Conservation (phyloP, 2,113 vertebrate genomes). For the Zosterops hypoxanthus region DNA sequence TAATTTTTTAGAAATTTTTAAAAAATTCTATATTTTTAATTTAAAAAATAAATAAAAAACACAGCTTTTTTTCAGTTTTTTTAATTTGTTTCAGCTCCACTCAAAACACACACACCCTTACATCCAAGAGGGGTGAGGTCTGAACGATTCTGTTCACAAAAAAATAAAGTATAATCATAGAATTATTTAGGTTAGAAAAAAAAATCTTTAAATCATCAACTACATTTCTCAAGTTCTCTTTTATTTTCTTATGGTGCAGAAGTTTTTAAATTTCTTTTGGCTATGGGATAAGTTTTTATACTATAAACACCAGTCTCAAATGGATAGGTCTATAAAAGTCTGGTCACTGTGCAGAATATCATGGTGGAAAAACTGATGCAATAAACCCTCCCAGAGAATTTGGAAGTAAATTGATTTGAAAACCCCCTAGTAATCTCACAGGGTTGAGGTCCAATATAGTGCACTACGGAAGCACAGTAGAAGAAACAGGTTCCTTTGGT, state of each 20-base stretch:
- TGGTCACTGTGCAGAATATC: neutral
- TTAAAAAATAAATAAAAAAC: neutral
- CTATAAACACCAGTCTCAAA: neutral
- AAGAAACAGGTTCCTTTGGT: neutral
- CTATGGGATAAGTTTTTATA: neutral
- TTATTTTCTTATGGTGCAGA: neutral
- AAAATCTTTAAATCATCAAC: neutral
- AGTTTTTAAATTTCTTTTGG: neutral
- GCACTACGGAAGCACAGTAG: neutral
- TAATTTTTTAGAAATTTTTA: accelerated
- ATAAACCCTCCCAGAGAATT: neutral
- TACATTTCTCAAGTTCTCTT: neutral
- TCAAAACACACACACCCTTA: neutral
- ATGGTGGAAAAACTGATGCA: neutral
- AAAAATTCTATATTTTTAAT: neutral
- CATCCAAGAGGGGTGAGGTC: neutral
- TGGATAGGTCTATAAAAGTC: neutral
- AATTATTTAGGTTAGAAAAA: neutral
- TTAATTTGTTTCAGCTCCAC: neutral
- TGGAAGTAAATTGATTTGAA: neutral
- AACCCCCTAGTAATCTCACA: neutral
- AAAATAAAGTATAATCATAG: neutral
- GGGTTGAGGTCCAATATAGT: neutral
- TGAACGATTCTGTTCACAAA: neutral
- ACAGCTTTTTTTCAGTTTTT: neutral